Evolutionary conservation across 2,113 vertebrate genomes (phyloP).

Genomic region (Ageneiosus marmoratus): DNA sequence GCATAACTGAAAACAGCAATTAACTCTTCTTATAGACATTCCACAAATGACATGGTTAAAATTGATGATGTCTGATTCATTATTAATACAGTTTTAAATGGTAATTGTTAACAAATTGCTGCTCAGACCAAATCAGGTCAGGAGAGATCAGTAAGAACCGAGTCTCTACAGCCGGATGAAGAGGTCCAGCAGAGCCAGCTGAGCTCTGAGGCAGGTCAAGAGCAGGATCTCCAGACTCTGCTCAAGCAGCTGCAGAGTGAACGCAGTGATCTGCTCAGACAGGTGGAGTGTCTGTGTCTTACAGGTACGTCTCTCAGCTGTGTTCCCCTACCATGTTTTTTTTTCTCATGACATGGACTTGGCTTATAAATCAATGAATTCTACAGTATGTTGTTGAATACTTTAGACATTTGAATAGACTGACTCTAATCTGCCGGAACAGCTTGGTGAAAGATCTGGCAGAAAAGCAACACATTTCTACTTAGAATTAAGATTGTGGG

Average conservation of each 20-base stretch:
- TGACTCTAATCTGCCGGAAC: neutral
- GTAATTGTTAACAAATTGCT: too few relatives aligned
- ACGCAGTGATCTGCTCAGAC: constrained; percentile 38
- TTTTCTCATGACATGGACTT: too few relatives aligned
- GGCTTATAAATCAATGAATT: too few relatives aligned
- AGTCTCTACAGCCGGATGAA: constrained; percentile 18
- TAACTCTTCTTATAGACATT: neutral
- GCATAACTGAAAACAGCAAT: neutral
- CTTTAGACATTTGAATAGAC: neutral
- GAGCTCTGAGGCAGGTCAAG: constrained; percentile 32
- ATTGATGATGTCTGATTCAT: neutral
- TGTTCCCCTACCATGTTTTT: neutral
- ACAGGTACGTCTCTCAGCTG: constrained; percentile 16
- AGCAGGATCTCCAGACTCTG: constrained; percentile 40
- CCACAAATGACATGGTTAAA: neutral
- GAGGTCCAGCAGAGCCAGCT: constrained; percentile 29
- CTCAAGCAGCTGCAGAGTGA: constrained; percentile 51
- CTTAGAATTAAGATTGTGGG: too few relatives aligned
- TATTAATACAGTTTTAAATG: too few relatives aligned
- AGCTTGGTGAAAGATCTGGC: too few relatives aligned
- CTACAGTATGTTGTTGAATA: neutral
- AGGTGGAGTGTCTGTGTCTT: constrained; percentile 44
- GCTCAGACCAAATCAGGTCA: too few relatives aligned
- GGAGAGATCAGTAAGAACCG: constrained; percentile 19
- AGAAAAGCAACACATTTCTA: too few relatives aligned